Evolutionary conservation across 2,888 invertebrate species (phyloP).

Genomic region (Arge pagana): DNA sequence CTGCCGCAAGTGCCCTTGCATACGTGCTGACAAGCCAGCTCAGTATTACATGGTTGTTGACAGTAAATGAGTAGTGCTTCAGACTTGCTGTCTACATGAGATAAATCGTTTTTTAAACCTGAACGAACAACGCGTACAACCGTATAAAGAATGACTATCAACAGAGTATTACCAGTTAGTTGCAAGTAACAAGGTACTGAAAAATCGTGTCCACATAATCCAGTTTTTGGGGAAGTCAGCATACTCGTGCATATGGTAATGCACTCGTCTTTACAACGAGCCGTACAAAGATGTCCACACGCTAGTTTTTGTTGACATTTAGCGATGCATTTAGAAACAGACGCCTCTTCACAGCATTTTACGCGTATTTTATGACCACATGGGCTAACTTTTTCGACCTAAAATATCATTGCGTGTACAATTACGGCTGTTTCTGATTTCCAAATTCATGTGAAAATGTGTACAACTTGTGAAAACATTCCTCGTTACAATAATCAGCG

Average conservation of each 20-base stretch:
- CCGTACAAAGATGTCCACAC: constrained; percentile 62
- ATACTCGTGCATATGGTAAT: constrained; percentile 46
- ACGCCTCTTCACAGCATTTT: constrained; percentile 54
- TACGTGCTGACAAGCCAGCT: constrained; percentile 60
- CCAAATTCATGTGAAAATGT: too few relatives aligned
- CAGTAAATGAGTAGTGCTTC: constrained; percentile 56
- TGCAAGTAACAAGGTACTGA: constrained; percentile 56
- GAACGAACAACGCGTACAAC: too few relatives aligned
- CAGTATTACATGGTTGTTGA: constrained; percentile 54
- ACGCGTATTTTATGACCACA: constrained; percentile 59
- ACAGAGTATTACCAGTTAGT: constrained; percentile 22
- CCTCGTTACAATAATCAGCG: too few relatives aligned
- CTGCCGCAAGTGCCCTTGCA: constrained; percentile 63
- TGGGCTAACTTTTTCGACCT: constrained; percentile 59
- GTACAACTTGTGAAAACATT: too few relatives aligned
- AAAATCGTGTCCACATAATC: constrained; percentile 62
- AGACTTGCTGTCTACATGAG: constrained; percentile 14
- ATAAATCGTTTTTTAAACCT: too few relatives aligned
- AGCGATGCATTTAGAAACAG: constrained; percentile 49
- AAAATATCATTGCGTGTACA: constrained; percentile 26
- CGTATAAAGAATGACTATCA: too few relatives aligned
- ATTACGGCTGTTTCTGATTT: neutral
- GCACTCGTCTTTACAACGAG: constrained; percentile 56
- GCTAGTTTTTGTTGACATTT: constrained; percentile 59
- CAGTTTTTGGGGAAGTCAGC: constrained; percentile 13